Percentiles rank a stretch among this genome's conserved stretches.
Evolutionary conservation across 2,888 invertebrate species (phyloP).

Genomic region (Spodoptera littoralis): DNA sequence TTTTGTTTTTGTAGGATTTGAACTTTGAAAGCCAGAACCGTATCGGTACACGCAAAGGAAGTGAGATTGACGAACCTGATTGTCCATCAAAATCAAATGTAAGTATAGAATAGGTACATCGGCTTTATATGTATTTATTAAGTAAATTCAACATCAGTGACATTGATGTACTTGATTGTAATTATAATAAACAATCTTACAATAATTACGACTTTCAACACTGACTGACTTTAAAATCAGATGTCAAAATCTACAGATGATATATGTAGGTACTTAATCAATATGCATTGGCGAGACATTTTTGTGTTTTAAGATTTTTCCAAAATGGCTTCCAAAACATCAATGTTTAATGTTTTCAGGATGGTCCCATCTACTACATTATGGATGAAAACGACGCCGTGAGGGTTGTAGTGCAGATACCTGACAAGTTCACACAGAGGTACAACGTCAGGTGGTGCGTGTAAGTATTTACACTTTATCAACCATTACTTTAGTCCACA

Average conservation of each 20-base stretch:
- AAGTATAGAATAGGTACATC: slow-evolving; percentile 3
- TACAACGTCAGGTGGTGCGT: slow-evolving; percentile 28
- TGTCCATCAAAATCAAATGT: slow-evolving; percentile 19
- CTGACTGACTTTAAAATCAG: no score
- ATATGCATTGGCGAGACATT: no score
- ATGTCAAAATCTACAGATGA: no score
- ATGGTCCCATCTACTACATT: slow-evolving; percentile 36
- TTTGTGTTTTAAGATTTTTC: no score
- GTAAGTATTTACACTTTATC: slow-evolving; percentile 28
- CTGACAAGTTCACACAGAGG: slow-evolving; percentile 28
- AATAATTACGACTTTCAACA: no score
- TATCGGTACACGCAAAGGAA: slow-evolving; percentile 3
- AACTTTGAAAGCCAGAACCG: background rate
- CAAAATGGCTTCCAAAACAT: background rate
- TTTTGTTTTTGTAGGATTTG: background rate
- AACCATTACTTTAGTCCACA: background rate
- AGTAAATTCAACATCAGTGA: no score
- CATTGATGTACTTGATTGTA: no score
- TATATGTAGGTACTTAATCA: no score
- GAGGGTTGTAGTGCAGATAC: slow-evolving; percentile 38
- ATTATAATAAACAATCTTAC: no score
- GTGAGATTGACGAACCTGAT: slow-evolving; percentile 13
- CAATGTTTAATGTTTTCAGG: slow-evolving; percentile 20
- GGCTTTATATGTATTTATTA: no score
- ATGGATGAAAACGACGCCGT: slow-evolving; percentile 18